A percentile compares a stretch with the other conserved stretches of the same genome.
Evolutionary conservation across 2,888 invertebrate species (phyloP).

Genomic region (Xestia xanthographa): DNA sequence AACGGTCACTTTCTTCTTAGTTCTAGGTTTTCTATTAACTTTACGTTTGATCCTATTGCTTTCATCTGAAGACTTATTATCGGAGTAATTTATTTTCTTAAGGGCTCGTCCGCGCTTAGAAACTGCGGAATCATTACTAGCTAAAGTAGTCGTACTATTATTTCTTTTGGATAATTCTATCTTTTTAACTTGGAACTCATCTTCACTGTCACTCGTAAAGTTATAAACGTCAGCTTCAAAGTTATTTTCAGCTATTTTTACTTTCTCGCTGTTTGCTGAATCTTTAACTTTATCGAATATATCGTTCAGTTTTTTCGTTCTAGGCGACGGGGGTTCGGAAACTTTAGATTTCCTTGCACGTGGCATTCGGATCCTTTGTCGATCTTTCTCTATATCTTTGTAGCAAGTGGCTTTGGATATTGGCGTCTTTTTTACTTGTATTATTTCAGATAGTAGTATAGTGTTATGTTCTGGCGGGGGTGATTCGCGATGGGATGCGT

Average conservation of each 20-base stretch:
- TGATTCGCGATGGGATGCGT: background rate
- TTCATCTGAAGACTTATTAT: constrained; percentile 68
- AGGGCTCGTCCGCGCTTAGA: constrained; percentile 61
- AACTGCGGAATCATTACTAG: constrained; percentile 66
- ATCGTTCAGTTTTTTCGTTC: constrained; percentile 75
- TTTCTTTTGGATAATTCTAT: constrained; percentile 68
- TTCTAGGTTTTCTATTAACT: constrained; percentile 47
- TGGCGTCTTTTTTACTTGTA: constrained; percentile 64
- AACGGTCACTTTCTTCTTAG: constrained; percentile 53
- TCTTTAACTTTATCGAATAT: constrained; percentile 80
- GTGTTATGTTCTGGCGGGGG: constrained; percentile 54
- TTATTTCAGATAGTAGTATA: constrained; percentile 55
- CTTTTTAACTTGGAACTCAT: constrained; percentile 78
- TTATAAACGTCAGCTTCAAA: constrained; percentile 76
- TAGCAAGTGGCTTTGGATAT: constrained; percentile 76
- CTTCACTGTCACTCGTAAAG: constrained; percentile 83
- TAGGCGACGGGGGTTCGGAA: constrained; percentile 72
- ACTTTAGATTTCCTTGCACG: constrained; percentile 67
- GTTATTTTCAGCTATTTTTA: constrained; percentile 72
- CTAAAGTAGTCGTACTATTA: constrained; percentile 68
- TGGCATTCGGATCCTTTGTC: constrained; percentile 71
- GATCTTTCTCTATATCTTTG: constrained; percentile 81
- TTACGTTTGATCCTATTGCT: constrained; percentile 62
- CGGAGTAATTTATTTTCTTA: constrained; percentile 59
- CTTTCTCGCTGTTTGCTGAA: constrained; percentile 71